A percentile compares a stretch with the other conserved stretches of the same genome.
Evolutionary conservation across 2,113 vertebrate species (phyloP).

Genomic region (Cepphus grylle): DNA sequence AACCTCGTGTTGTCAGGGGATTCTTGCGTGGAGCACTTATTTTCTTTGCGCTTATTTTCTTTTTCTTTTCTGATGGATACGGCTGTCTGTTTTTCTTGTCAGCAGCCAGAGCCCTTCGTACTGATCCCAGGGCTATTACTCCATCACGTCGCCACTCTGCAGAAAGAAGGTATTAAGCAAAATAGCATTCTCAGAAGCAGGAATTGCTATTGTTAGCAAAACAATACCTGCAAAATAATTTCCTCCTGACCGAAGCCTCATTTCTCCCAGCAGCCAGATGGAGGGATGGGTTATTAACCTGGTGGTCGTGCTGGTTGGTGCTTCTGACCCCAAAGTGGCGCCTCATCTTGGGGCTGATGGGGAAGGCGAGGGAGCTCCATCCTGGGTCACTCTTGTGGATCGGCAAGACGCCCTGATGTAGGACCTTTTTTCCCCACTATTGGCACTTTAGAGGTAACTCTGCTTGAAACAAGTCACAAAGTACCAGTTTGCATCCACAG

Average conservation of each 20-base stretch:
- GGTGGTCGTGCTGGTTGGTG: not conserved
- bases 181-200: conserved; percentile 59
- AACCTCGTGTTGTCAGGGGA: conserved; percentile 42
- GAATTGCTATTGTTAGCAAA: conserved; percentile 72
- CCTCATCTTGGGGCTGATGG: not conserved
- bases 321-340: not conserved
- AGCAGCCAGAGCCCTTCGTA: conserved; percentile 52
- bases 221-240: conserved; percentile 68
- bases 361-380: not conserved
- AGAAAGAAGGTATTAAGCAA: conserved; percentile 72
- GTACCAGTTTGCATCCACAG: rapidly evolving
- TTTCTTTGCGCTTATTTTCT: conserved; percentile 38
- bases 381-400: rapidly evolving
- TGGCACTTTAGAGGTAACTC: not conserved
- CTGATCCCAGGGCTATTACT: conserved; percentile 61
- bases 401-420: rapidly evolving
- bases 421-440: rapidly evolving
- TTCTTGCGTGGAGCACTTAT: conserved; percentile 47
- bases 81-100: conserved; percentile 37
- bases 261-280: conserved; percentile 9
- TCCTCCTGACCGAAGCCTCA: conserved; percentile 22
- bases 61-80: conserved; percentile 61
- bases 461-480: not conserved
- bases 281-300: conserved; percentile 35
- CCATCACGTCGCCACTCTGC: conserved; percentile 62